A percentile compares a stretch with the other conserved stretches of the same genome.
Conservation (phyloP, 1,140 invertebrate genomes). For the Lordiphosa mommai region DNA sequence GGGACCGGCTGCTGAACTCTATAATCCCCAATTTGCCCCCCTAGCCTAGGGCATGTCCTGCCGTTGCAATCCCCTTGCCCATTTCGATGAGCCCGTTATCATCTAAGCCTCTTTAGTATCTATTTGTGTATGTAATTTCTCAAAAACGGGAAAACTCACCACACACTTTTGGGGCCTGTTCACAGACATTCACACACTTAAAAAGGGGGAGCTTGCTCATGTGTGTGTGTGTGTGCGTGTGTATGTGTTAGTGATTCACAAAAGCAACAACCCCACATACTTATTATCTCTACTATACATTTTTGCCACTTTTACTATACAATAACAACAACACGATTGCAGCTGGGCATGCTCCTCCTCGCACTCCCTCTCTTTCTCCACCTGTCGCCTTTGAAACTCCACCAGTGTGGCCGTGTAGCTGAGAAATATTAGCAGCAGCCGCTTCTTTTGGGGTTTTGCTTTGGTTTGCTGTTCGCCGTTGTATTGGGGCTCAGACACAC, state of each 20-base stretch:
- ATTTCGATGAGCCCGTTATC: slow-evolving; percentile 10
- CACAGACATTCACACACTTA: slow-evolving; percentile 5
- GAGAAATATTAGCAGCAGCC: slow-evolving; percentile 19
- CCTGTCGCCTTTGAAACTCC: slow-evolving; percentile 35
- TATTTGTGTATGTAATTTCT: slow-evolving; percentile 11
- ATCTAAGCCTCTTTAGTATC: slow-evolving; percentile 5
- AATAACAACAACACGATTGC: slow-evolving; percentile 44
- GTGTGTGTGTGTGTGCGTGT: neutral
- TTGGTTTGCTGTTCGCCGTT: slow-evolving; percentile 8
- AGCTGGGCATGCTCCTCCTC: slow-evolving; percentile 32
- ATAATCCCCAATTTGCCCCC: neutral
- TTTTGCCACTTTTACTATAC: slow-evolving; percentile 55
- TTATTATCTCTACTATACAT: slow-evolving; percentile 55
- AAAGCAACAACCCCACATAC: slow-evolving; percentile 56
- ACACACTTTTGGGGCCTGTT: slow-evolving; percentile 23
- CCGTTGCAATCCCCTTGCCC: neutral
- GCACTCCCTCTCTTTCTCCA: slow-evolving; percentile 26
- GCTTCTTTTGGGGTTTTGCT: slow-evolving; percentile 17
- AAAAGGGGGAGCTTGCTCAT: slow-evolving; percentile 31
- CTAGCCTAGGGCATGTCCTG: neutral
- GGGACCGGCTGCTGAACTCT: slow-evolving; percentile 19
- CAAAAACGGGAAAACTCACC: slow-evolving; percentile 35
- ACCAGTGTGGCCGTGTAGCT: slow-evolving; percentile 32
- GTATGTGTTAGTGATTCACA: slow-evolving; percentile 46
- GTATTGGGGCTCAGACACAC: slow-evolving; percentile 30